Conservation (phyloP, 2,797 vertebrate species). For the Characodon lateralis region DNA sequence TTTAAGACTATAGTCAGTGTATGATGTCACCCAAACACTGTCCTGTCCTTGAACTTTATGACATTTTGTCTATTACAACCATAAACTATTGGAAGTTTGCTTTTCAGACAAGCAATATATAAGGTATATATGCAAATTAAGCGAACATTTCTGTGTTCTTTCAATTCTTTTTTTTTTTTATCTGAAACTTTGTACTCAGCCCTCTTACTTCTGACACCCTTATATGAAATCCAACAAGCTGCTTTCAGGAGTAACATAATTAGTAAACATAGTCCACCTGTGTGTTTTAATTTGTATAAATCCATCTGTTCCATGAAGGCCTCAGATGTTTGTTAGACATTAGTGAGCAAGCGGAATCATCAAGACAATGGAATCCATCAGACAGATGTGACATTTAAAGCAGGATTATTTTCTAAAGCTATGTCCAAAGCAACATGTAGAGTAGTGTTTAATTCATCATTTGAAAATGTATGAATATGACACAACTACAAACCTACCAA, state of each 20-base stretch:
- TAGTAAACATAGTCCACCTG: background rate
- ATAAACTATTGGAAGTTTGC: background rate
- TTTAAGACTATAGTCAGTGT: conserved; percentile 46
- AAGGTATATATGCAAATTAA: background rate
- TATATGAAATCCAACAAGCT: background rate
- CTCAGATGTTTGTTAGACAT: background rate
- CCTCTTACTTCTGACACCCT: too few species aligned
- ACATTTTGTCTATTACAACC: background rate
- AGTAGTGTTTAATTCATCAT: too few species aligned
- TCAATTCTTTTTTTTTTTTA: background rate
- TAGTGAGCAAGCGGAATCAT: background rate
- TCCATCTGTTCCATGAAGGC: background rate
- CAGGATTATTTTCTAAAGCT: too few species aligned
- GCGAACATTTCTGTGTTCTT: background rate
- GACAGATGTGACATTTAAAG: too few species aligned
- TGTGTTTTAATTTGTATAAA: background rate
- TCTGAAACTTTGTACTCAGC: background rate
- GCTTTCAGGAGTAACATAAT: background rate
- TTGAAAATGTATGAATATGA: too few species aligned
- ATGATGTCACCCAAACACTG: conserved; percentile 35
- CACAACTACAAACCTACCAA: background rate
- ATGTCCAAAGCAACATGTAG: too few species aligned
- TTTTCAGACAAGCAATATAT: background rate
- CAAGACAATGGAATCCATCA: too few species aligned
- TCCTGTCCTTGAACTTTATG: conserved; percentile 13